phyloP scores from a whole-genome alignment of 2,113 vertebrate genomes.

The Dipodomys merriami region DNA sequence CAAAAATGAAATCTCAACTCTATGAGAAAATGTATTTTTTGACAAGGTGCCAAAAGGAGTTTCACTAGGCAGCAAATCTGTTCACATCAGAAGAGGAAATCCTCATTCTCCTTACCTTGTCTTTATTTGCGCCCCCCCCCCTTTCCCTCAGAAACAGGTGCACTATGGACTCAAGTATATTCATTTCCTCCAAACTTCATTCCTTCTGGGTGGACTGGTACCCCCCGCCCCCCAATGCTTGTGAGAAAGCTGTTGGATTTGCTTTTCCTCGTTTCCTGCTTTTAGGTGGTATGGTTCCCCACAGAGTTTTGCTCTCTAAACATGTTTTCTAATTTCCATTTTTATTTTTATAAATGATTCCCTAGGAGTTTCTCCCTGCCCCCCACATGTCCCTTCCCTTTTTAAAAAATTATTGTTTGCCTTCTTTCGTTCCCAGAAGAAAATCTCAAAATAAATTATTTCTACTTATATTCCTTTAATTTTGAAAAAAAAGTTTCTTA shows the following conservation, averaged over 20 bases:
- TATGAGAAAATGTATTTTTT: slow-evolving; percentile 20
- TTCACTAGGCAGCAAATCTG: background rate
- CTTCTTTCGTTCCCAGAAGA: slow-evolving; percentile 42
- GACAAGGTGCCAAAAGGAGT: background rate
- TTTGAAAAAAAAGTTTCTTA: slow-evolving; percentile 41
- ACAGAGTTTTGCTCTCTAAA: slow-evolving; percentile 44
- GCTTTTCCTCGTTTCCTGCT: background rate
- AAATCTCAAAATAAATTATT: slow-evolving; percentile 69
- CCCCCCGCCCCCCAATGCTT: background rate
- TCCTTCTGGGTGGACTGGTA: background rate
- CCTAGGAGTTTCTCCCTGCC: slow-evolving; percentile 46
- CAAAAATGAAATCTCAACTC: background rate
- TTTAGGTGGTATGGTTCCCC: slow-evolving; percentile 22
- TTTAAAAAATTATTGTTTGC: slow-evolving; percentile 43
- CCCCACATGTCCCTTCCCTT: slow-evolving; percentile 37
- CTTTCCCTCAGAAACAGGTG: background rate
- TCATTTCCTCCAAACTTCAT: slow-evolving; percentile 36
- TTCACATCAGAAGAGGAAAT: background rate
- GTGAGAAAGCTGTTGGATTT: slow-evolving; percentile 18
- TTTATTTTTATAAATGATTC: slow-evolving; percentile 74
- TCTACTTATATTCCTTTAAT: slow-evolving; percentile 43
- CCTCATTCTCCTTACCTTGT: background rate
- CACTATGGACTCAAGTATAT: slow-evolving; percentile 1
- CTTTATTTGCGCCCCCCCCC: background rate
- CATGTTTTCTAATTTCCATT: slow-evolving; percentile 72